Percentiles rank a stretch among this genome's conserved stretches.
These are phyloP conservation scores for Diprion similis DNA, from an alignment of 1,140 invertebrate genomes.

Conservation along the genomic window DNA sequence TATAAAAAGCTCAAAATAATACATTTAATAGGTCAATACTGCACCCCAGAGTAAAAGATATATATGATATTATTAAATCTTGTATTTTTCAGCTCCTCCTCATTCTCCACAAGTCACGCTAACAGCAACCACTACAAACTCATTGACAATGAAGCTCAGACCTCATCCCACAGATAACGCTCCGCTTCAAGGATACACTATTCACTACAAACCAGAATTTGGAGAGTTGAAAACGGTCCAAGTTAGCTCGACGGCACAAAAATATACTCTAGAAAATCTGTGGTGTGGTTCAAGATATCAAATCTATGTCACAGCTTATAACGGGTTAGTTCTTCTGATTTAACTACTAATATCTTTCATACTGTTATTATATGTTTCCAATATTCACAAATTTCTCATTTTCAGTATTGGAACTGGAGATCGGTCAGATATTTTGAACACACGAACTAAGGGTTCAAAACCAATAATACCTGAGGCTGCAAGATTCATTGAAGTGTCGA, in stretches of 20 bases:
- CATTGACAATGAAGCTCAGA: slow-evolving; percentile 80
- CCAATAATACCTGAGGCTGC: slow-evolving; percentile 88
- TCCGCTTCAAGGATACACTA: slow-evolving; percentile 85
- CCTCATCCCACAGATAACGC: slow-evolving; percentile 77
- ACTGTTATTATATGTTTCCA: slow-evolving; percentile 18
- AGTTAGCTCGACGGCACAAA: slow-evolving; percentile 76
- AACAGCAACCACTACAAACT: slow-evolving; percentile 84
- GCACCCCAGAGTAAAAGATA: neutral
- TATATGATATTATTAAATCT: slow-evolving; percentile 10
- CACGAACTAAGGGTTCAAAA: slow-evolving; percentile 86
- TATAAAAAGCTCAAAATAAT: slow-evolving; percentile 48
- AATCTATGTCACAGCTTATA: slow-evolving; percentile 89
- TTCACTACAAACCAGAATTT: slow-evolving; percentile 92
- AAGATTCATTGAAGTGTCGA: slow-evolving; percentile 91
- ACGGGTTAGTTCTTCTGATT: slow-evolving; percentile 68
- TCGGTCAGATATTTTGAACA: slow-evolving; percentile 84
- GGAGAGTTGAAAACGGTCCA: slow-evolving; percentile 91
- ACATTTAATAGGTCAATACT: neutral
- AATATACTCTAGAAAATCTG: slow-evolving; percentile 85
- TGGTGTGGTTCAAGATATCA: slow-evolving; percentile 92
- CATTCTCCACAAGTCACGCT: slow-evolving; percentile 82
- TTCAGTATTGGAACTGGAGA: slow-evolving; percentile 87
- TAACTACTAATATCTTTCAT: neutral
- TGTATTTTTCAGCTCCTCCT: slow-evolving; percentile 72
- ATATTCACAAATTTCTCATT: slow-evolving; percentile 17